Evolutionary conservation across 2,113 vertebrate genomes (phyloP), one percentile per base, ranked within the genome.

Genomic region (Anolis sagrei): DNA sequence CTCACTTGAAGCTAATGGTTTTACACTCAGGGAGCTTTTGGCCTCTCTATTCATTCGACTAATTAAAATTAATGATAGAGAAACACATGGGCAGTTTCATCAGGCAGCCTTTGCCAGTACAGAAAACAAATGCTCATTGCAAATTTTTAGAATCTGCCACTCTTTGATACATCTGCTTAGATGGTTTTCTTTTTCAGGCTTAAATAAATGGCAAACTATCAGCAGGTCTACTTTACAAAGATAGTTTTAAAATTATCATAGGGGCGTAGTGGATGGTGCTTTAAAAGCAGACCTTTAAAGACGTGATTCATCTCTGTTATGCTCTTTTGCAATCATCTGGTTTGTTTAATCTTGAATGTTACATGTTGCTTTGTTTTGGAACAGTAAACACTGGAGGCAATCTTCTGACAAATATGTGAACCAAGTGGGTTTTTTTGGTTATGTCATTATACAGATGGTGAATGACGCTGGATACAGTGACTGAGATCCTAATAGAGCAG

Each of bases 51-150:
- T 87, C 21, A 84, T 92, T 89, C 77, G 69, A 77, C 18, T 89
- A 89, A 91, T 90, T 90, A 89, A 78, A 68, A 74, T 73, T 83
- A 87, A 84, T 68, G 68, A 79, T 39, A 62, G 64, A 58, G 32
- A 54, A 74, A 62, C n/a, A 70, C 5, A 86, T 78, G 62, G 85
- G 2, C 27, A 70, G 51, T 88, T 88, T 88, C 80, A 89, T 44
- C 0, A 1, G 7, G 81, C 89, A 89, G 76, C 87, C 82, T 83
- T 84, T 81, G 78, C 76, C 87, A 76, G 39, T 80, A 79, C 86
- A 87, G 54, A 48, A 89, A 70, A 88, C 11, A 88, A 27, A 76
- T 90, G 82, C 19, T 62, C n/a, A 34, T 18, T 34, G 44, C 75
- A 34, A 64, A 49, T 74, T 79, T 66, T 85, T 25, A 79, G 73